phyloP scores from a whole-genome alignment of 2,113 vertebrate species.

The Etheostoma spectabile region DNA sequence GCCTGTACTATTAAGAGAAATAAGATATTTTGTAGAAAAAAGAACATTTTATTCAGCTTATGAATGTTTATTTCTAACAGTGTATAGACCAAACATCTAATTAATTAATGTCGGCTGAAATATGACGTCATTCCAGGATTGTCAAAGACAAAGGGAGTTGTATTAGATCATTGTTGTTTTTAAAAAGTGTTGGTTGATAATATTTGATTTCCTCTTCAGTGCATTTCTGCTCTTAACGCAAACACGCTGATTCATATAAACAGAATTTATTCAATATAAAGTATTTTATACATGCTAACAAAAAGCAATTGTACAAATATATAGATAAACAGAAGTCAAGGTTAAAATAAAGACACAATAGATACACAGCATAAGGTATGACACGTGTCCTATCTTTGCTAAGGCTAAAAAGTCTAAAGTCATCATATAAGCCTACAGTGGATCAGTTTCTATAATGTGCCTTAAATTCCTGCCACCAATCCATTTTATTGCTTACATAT shows the following conservation, averaged over 20 bases:
- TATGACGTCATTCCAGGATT: not conserved
- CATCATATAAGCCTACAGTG: not conserved
- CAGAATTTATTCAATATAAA: slow-evolving; percentile 58
- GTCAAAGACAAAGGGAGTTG: not conserved
- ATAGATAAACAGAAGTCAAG: slow-evolving; percentile 39
- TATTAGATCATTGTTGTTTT: not conserved
- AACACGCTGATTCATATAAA: slow-evolving; percentile 31
- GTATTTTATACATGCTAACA: slow-evolving; percentile 61
- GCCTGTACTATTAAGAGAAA: not conserved
- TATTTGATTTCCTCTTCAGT: not conserved
- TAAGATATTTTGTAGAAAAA: not conserved
- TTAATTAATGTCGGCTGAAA: not conserved
- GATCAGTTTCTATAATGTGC: not conserved
- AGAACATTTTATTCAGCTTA: not conserved
- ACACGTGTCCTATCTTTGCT: not conserved
- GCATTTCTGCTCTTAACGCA: not conserved
- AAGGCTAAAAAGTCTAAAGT: slow-evolving; percentile 21
- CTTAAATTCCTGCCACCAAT: slow-evolving; percentile 8
- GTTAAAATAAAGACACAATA: slow-evolving; percentile 29
- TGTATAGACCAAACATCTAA: no score
- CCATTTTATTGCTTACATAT: not conserved
- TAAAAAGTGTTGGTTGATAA: not conserved
- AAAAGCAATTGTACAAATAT: slow-evolving; percentile 52
- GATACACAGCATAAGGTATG: slow-evolving; percentile 13
- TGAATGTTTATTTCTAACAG: no score